Evolutionary conservation across 2,888 invertebrate species (phyloP), one percentile per base, ranked within the genome.

Genomic region (Eupithecia abbreviata): DNA sequence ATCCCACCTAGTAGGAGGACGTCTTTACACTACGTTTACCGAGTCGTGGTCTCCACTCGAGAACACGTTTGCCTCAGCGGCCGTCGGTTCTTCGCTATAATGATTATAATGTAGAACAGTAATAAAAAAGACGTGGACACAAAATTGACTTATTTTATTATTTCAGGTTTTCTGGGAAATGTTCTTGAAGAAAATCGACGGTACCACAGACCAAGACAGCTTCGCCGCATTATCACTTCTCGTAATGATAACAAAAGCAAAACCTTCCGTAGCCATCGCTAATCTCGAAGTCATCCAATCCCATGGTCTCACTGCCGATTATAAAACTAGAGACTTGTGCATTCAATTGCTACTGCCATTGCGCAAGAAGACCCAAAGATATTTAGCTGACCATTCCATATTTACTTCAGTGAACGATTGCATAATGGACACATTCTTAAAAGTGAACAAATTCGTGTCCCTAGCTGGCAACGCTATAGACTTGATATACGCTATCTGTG

Each of bases 131-230:
- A 43, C 15, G 2, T 15, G 15, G 15, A n/a, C 15, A n/a, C 6
- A 13, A 15, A 51, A 55, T 55, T 55, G 7, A 55, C n/a, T 7
- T n/a, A n/a, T 7, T 0, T n/a, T n/a, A n/a, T 55, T 62, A 12
- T 13, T 71, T 4, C 93, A 98, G 96, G 96, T 98, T 13, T 94
- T 99, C 77, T 99, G 98, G 97, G 97, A 98, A 90, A 96, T 96
- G 85, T 98, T 98, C 87, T 96, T 98, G 0, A 96, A 97, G 84
- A 97, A 97, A 87, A 94, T 96, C 13, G 96, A 97, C 65, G 96
- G 96, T 4, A 97, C 97, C 0, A 96, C 96, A 0, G 95, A 96
- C 66, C 95, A 96, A 82, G 97, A 98, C 79, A 97, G 98, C 74
- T 96, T 97, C 74, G 96, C 97, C 0, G 97, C 98, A 0, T 91